phyloP scores from a whole-genome alignment of 2,113 vertebrate species.

The Phalacrocorax pelagicus region DNA sequence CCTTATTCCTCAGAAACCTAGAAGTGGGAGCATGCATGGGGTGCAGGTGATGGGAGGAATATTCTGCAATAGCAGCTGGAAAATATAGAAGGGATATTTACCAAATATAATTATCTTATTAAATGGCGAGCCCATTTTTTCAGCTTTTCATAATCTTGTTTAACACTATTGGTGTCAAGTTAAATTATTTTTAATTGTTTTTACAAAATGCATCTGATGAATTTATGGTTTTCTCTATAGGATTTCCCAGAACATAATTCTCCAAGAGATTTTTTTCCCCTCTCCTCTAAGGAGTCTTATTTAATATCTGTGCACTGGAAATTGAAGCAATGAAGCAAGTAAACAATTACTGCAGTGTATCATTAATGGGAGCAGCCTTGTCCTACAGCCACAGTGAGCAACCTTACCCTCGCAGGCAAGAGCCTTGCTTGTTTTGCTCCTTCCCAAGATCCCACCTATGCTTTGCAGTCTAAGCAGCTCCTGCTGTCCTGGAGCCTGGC shows the following conservation, averaged over 20 bases:
- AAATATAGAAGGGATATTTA: neutral
- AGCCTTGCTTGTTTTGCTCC: neutral
- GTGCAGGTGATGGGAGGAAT: neutral
- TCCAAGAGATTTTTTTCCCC: neutral
- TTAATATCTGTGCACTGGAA: neutral
- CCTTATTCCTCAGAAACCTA: neutral
- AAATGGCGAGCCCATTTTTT: neutral
- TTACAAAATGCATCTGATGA: slow-evolving; percentile 12
- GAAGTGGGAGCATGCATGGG: neutral
- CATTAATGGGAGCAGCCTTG: neutral
- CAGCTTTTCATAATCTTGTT: slow-evolving; percentile 7
- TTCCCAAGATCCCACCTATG: neutral
- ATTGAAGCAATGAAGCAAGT: neutral
- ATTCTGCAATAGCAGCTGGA: neutral
- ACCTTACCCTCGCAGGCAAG: neutral
- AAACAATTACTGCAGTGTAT: neutral
- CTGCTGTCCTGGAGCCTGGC: neutral
- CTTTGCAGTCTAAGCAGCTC: neutral
- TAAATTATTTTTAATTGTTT: slow-evolving; percentile 45
- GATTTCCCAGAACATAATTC: neutral
- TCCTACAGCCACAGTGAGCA: neutral
- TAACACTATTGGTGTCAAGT: neutral
- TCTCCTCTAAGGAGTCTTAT: neutral
- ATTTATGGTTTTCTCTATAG: neutral
- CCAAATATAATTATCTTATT: neutral